Base-by-base conservation (phyloP, 2,888 invertebrate genomes). In the Willowsia nigromaculata region DNA sequence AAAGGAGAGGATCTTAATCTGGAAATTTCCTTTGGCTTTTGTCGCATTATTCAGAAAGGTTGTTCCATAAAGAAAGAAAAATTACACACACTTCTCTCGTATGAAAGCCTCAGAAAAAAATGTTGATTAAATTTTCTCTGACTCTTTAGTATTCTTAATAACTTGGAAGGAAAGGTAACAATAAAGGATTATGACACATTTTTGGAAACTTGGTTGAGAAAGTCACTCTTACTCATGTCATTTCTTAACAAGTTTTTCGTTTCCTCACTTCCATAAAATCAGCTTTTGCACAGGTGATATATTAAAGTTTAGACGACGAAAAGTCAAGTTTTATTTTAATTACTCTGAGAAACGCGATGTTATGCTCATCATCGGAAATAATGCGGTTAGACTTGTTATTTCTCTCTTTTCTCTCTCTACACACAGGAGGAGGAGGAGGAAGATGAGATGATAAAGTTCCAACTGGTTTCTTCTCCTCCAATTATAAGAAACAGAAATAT, bases 341-440 rank as follows among this genome's bases (percentile, higher is more conserved):
- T 83, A 83, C 83, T 47, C 68, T 33, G 53, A 30, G 33, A 4
- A 22, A 5, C 22, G 15, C 25, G 6, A 4, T 3, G 18, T 18
- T 22, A 22, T 56, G 56, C 56, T 56, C 56, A 56, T 56, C 22
- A 22, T 81, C 81, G 81, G 81, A 81, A 81, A 81, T 81, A 81
- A 81, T 81, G 81, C 59, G 81, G 81, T 59, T 81, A 22, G 59
- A 33, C 62, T 59, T 59, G 56, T 81, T 81, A 81, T 81, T 80
- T 47, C 33, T 80, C 50, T 50, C n/a, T 59, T n/a, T 37, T 37
- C 37, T 47, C 18, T 27, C 47, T 7, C 6, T 7, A 22, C 37
- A 22, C 18, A 27, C 13, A 62, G 25, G 18, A 50, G 59, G 2
- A 59, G 18, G 59, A 27, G 9, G 5, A 22, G 22, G 22, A n/a